Percentiles rank a stretch among this genome's conserved stretches.
Conservation (phyloP, 2,797 vertebrate genomes). For the Melopsittacus undulatus region DNA sequence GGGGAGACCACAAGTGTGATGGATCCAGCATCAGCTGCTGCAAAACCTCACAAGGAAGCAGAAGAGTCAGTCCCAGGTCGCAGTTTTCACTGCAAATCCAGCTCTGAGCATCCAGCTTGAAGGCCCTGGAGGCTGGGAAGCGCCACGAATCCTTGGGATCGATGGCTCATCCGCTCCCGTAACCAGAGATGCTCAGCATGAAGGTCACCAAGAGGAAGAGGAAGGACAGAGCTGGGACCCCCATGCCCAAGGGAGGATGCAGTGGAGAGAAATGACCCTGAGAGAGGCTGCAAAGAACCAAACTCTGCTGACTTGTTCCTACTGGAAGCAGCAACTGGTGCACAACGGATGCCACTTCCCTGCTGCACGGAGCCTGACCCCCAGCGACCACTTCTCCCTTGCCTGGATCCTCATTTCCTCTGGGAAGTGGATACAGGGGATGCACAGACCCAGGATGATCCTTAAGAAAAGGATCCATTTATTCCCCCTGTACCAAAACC, state of each 20-base stretch:
- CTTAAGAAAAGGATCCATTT: neutral
- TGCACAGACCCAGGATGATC: neutral
- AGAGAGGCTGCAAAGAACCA: neutral
- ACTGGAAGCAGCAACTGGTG: neutral
- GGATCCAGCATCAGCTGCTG: neutral
- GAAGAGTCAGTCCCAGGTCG: neutral
- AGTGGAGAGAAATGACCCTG: rapidly evolving
- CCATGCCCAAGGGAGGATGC: neutral
- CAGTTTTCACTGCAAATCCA: neutral
- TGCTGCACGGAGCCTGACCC: neutral
- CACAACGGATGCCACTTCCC: rapidly evolving
- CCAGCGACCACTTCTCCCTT: rapidly evolving
- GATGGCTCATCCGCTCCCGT: neutral
- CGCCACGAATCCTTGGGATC: neutral
- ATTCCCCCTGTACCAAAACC: neutral
- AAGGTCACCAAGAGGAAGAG: neutral
- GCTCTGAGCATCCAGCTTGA: neutral
- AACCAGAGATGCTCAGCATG: neutral
- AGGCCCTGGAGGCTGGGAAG: neutral
- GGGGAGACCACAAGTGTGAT: neutral
- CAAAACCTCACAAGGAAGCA: neutral
- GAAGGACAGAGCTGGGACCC: neutral
- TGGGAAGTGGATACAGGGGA: neutral
- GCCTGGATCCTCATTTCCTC: neutral
- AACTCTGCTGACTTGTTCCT: neutral